Percentiles rank a stretch among this genome's conserved stretches.
Evolutionary conservation across 2,888 invertebrate genomes (phyloP).

Genomic region (Sinodicranocentrus sp.): DNA sequence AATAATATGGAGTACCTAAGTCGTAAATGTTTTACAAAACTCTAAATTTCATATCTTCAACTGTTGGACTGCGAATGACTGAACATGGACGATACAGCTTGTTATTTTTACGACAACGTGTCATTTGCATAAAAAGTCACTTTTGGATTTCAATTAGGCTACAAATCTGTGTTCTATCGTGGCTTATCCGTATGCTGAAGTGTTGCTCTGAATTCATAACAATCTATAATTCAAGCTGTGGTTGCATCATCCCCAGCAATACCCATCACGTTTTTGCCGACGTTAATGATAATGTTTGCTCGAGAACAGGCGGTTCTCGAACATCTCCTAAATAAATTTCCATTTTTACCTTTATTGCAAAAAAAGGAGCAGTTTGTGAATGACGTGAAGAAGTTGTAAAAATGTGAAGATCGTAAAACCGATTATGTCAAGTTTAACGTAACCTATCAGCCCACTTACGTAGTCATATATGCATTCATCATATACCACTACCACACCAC

Average conservation of each 20-base stretch:
- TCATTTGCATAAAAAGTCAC: constrained; percentile 21
- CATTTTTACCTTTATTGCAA: neutral
- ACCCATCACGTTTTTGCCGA: constrained; percentile 32
- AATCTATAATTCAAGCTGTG: neutral
- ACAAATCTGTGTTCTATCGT: neutral
- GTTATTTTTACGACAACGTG: constrained; percentile 24
- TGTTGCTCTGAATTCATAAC: constrained; percentile 48
- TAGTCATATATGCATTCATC: too few relatives aligned
- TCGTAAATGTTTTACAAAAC: neutral
- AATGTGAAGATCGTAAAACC: constrained; percentile 11
- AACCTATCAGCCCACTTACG: neutral
- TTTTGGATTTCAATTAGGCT: neutral
- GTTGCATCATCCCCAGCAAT: constrained; percentile 49
- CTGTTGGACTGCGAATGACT: too few relatives aligned
- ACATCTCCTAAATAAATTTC: neutral
- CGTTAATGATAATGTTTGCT: neutral
- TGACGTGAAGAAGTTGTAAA: neutral
- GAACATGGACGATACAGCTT: neutral
- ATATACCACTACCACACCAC: too few relatives aligned
- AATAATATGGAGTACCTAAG: neutral
- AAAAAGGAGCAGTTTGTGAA: neutral
- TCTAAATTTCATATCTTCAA: constrained; percentile 10
- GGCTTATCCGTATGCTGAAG: neutral
- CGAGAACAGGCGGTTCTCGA: neutral
- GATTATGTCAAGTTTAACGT: neutral